These are phyloP conservation scores for Hyppa rectilinea DNA, from an alignment of 2,888 invertebrate genomes.

Conservation along the genomic window DNA sequence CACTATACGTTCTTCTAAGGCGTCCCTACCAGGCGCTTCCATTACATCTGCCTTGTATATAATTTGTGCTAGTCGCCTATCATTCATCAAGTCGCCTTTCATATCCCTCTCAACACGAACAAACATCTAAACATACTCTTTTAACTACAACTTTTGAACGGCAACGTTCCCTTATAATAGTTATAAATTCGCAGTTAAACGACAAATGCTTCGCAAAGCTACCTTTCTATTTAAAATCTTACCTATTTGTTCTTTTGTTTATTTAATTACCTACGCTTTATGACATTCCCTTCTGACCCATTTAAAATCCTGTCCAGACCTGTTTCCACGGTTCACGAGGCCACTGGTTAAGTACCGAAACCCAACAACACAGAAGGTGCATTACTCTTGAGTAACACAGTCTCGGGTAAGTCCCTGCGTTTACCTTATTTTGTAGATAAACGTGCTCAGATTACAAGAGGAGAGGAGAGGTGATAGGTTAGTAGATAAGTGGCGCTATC, in stretches of 20 bases:
- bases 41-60: neutral
- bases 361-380: neutral
- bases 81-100: too few species aligned
- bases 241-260: neutral
- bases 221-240: neutral
- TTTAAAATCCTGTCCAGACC: neutral
- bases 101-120: neutral
- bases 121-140: neutral
- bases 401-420: conserved; percentile 24
- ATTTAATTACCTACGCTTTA: neutral
- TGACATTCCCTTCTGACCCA: neutral
- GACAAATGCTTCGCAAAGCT: neutral
- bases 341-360: neutral
- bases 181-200: neutral
- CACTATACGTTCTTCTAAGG: neutral
- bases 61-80: neutral
- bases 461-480: conserved; percentile 11
- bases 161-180: neutral
- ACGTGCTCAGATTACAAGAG: conserved; percentile 8
- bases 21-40: neutral
- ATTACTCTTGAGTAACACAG: neutral
- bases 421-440: conserved; percentile 14
- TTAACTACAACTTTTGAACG: neutral
- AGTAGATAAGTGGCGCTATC: neutral
- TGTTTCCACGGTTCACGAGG: neutral